A percentile compares a stretch with the other conserved stretches of the same genome.
Conservation (phyloP, 92 coral and sea anemone species). For the Parazoanthus atlanticus region DNA sequence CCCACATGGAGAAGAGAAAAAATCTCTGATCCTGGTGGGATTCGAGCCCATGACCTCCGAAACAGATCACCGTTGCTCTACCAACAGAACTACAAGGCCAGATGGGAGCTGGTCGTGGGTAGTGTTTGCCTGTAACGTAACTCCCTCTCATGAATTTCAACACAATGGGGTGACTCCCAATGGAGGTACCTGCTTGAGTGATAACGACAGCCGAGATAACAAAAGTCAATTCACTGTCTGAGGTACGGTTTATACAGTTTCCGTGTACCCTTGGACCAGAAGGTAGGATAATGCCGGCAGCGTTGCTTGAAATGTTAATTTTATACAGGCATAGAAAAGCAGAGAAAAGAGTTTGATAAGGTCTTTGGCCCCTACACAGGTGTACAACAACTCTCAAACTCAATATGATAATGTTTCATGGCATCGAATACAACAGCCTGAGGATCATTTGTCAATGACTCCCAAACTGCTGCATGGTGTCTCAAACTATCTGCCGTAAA, state of each 20-base stretch:
- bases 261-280: conserved; percentile 41
- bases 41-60: no score
- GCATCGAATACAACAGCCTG: conserved; percentile 47
- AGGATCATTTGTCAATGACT: conserved; percentile 54
- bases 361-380: background rate
- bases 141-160: conserved; percentile 37
- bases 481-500: conserved; percentile 37
- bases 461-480: conserved; percentile 27
- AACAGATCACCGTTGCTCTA: no score
- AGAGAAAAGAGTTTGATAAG: background rate
- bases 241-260: conserved; percentile 45
- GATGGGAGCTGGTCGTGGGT: no score
- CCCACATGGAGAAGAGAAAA: no score
- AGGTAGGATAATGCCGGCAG: conserved; percentile 47
- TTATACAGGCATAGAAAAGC: conserved; percentile 23
- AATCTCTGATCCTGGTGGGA: no score
- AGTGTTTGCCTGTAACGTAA: background rate
- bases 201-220: conserved; percentile 36
- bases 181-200: background rate
- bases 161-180: conserved; percentile 44
- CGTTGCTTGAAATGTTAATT: conserved; percentile 46
- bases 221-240: conserved; percentile 39
- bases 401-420: conserved; percentile 51
- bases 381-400: conserved; percentile 43
- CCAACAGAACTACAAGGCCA: no score